phyloP scores from a whole-genome alignment of 92 coral and sea anemone genomes.

The Galaxea fascicularis region DNA sequence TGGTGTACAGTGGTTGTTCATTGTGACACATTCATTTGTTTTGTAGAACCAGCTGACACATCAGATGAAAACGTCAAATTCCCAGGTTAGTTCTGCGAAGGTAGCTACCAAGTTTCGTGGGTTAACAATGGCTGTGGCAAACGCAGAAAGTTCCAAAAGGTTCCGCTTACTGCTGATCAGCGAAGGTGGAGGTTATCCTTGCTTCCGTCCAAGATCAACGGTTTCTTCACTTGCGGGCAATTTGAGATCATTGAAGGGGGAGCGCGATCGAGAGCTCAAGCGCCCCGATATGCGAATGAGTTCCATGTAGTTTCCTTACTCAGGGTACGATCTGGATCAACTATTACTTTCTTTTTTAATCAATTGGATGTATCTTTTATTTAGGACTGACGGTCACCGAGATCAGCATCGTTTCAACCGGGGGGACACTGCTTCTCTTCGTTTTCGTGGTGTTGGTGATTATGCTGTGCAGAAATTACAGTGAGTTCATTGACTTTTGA shows the following conservation, averaged over 20 bases:
- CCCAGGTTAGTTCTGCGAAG: neutral
- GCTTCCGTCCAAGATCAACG: too few species aligned
- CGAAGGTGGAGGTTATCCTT: too few species aligned
- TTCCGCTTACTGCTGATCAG: too few species aligned
- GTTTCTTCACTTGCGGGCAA: too few species aligned
- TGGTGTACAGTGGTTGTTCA: too few species aligned
- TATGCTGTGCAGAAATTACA: neutral
- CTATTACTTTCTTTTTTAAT: too few species aligned
- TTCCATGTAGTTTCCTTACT: neutral
- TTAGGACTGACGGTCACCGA: constrained; percentile 19
- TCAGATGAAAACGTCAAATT: neutral
- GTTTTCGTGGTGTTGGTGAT: neutral
- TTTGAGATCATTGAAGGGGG: too few species aligned
- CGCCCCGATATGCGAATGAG: too few species aligned
- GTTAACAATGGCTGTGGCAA: neutral
- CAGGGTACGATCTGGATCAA: neutral
- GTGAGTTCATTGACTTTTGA: constrained; percentile 4
- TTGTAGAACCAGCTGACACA: neutral
- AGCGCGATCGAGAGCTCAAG: too few species aligned
- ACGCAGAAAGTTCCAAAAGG: too few species aligned
- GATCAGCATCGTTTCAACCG: constrained; percentile 25
- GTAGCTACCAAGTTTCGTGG: neutral
- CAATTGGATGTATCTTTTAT: neutral
- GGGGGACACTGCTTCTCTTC: constrained; percentile 23
- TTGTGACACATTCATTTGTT: neutral